Conservation (phyloP, 2,888 invertebrate species). For the Tachina grossa region DNA sequence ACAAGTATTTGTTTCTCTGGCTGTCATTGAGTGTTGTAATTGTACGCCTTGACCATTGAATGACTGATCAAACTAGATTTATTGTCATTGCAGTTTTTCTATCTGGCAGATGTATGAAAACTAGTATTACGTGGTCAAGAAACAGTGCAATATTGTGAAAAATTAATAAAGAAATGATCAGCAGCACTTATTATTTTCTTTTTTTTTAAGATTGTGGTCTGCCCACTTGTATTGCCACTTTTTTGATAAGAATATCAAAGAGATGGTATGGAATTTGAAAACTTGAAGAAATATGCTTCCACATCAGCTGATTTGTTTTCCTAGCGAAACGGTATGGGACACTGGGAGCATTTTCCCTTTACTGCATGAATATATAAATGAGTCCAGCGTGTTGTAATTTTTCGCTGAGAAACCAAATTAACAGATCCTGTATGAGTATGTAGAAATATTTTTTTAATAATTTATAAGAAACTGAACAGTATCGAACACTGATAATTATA, state of each 20-base stretch:
- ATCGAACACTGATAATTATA: too few species aligned
- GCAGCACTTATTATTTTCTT: neutral
- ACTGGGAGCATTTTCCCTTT: too few species aligned
- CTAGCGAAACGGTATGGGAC: too few species aligned
- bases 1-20: conserved; percentile 9
- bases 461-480: too few species aligned
- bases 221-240: neutral
- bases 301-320: too few species aligned
- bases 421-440: too few species aligned
- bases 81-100: conserved; percentile 29
- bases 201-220: neutral
- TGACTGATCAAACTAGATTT: conserved; percentile 42
- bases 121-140: conserved; percentile 1
- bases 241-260: neutral
- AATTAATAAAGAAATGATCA: neutral
- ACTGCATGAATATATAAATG: too few species aligned
- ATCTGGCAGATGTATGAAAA: neutral
- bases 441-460: too few species aligned
- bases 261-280: neutral
- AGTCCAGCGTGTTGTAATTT: too few species aligned
- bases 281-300: too few species aligned
- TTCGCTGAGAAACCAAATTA: too few species aligned
- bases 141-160: neutral
- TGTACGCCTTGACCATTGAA: conserved; percentile 38
- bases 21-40: conserved; percentile 36